Conservation (phyloP, 2,113 vertebrate species). For the Pao palembangensis region DNA sequence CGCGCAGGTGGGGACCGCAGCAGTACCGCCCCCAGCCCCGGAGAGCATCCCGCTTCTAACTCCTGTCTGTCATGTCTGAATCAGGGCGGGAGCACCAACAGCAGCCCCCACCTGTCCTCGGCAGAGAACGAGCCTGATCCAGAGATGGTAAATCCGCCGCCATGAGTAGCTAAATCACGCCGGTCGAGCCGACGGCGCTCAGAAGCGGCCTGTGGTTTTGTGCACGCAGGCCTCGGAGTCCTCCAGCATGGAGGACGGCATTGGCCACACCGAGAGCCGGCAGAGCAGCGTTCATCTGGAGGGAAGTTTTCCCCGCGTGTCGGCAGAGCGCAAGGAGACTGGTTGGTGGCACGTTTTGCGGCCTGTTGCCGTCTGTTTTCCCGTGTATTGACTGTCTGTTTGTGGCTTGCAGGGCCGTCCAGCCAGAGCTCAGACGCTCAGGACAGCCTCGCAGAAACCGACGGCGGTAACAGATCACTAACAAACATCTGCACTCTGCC, state of each 20-base stretch:
- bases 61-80: slow-evolving; percentile 3
- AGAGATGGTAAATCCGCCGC: slow-evolving; percentile 58
- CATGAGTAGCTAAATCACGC: not conserved
- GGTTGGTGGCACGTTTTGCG: not conserved
- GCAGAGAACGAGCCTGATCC: slow-evolving; percentile 35
- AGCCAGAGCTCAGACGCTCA: slow-evolving; percentile 9
- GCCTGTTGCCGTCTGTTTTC: not conserved
- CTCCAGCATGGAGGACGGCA: slow-evolving; percentile 57
- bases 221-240: slow-evolving; percentile 61
- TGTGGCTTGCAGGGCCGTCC: slow-evolving; percentile 20
- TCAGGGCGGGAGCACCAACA: slow-evolving; percentile 55
- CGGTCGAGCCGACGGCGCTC: no score
- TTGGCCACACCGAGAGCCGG: slow-evolving; percentile 9
- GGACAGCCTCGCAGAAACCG: slow-evolving; percentile 24
- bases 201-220: not conserved
- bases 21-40: not conserved
- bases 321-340: slow-evolving; percentile 16
- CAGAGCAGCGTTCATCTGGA: slow-evolving; percentile 3
- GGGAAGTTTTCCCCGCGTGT: not conserved
- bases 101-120: slow-evolving; percentile 44
- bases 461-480: slow-evolving; percentile 10
- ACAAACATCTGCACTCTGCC: no score
- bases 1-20: slow-evolving; percentile 55
- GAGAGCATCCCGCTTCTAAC: not conserved
- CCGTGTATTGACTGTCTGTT: not conserved